phyloP scores from a whole-genome alignment of 2,113 vertebrate species.

The Hucho hucho region DNA sequence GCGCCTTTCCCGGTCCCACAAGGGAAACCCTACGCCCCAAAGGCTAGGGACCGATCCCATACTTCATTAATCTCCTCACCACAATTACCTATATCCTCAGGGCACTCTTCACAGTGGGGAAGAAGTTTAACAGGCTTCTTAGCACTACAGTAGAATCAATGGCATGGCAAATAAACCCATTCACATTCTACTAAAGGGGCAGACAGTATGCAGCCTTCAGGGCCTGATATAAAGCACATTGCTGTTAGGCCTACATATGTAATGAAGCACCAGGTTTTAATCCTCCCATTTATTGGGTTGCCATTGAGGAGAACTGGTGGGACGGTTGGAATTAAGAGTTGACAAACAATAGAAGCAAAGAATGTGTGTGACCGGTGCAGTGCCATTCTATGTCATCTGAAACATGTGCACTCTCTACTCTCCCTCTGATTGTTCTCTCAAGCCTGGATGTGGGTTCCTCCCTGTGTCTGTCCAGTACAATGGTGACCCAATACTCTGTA shows the following conservation, averaged over 20 bases:
- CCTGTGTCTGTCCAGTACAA: constrained; percentile 5
- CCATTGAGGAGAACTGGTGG: constrained; percentile 31
- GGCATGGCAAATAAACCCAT: constrained; percentile 1
- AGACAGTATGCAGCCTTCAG: constrained; percentile 4
- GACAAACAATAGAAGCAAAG: constrained; percentile 59
- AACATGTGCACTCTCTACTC: constrained; percentile 28
- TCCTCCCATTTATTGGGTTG: constrained; percentile 19
- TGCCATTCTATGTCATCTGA: constrained; percentile 45
- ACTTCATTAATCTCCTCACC: background rate
- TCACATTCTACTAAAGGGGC: background rate
- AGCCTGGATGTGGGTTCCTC: constrained; percentile 13
- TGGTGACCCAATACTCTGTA: constrained; percentile 20
- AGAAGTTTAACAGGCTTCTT: background rate
- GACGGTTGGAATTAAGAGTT: constrained; percentile 50
- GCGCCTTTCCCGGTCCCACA: background rate
- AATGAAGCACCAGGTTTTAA: background rate
- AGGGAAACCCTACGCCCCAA: background rate
- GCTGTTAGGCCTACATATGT: constrained; percentile 23
- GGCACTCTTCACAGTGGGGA: background rate
- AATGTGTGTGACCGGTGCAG: constrained; percentile 69
- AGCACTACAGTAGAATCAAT: background rate
- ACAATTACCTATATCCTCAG: background rate
- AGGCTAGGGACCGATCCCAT: background rate
- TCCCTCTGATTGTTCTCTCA: constrained; percentile 43
- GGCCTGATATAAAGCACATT: constrained; percentile 23